These are phyloP conservation scores for Ispidina lecontei DNA, from an alignment of 2,797 vertebrate genomes.

Conservation along the genomic window DNA sequence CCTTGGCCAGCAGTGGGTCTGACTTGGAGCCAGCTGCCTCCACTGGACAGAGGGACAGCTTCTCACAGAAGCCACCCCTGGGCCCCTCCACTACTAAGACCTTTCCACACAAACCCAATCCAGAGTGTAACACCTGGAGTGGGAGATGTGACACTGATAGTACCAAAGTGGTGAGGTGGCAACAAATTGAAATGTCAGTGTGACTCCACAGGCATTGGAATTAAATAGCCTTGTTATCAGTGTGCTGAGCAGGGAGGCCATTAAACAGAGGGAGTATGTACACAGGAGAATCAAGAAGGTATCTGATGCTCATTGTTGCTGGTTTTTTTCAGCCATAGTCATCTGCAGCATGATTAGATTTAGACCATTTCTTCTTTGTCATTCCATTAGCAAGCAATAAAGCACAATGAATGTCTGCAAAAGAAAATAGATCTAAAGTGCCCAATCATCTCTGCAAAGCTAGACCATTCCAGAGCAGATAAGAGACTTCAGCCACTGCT, in stretches of 20 bases:
- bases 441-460: not conserved
- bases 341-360: constrained; percentile 40
- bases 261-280: not conserved
- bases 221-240: not conserved
- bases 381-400: constrained; percentile 54
- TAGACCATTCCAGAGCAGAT: not conserved
- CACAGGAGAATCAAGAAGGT: not conserved
- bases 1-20: not conserved
- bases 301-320: not conserved
- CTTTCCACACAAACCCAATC: not conserved
- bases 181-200: not conserved
- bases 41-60: not conserved
- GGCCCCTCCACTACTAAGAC: not conserved
- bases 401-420: not conserved
- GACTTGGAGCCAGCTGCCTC: not conserved
- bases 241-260: not conserved
- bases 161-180: not conserved
- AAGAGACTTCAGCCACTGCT: not conserved
- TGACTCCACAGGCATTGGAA: not conserved
- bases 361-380: constrained; percentile 27
- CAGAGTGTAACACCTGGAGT: not conserved
- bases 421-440: constrained; percentile 28
- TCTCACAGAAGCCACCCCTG: not conserved
- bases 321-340: not conserved
- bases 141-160: not conserved